Base-by-base conservation (phyloP, 1,140 invertebrate genomes). In the Nomia melanderi region DNA sequence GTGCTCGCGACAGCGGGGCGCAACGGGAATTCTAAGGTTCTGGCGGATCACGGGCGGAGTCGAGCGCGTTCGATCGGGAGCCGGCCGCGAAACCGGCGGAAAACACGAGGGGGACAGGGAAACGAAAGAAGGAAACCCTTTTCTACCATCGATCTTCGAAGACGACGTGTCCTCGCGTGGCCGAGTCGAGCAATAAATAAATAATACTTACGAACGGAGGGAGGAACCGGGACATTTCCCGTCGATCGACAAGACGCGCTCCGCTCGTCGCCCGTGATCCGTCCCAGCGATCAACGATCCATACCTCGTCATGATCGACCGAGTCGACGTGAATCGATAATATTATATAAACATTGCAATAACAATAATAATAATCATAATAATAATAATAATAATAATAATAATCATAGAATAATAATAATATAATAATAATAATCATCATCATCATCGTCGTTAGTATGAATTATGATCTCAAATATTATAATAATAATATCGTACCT, bases 291-390 rank as follows among this genome's bases (percentile, higher is more conserved):
- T 69, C 56, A 81, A 78, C 77, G 77, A 79, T 77, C 78, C 81
- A 82, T 83, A 81, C 71, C 79, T 79, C 79, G 74, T 83, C 75
- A 85, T 82, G 79, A 75, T 65, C 82, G 77, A 84, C 81, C 73
- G 77, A 83, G 74, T 75, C 86, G 84, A 88, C 77, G 82, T 80
- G 81, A 84, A 87, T 86, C 69, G 80, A 85, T 86, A 87, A 88
- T 88, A 87, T 89, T 88, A 87, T 86, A 89, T 86, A 89, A 91
- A 91, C 89, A 91, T 90, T 88, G 86, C 86, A 88, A 90, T 91
- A 91, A 91, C 91, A 92, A 91, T 91, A 88, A 86, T 84, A 72
- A 86, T 84, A 71, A 81, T 81, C 50, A 79, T 76, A 86, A 90
- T 90, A 89, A 90, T 90, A 89, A 91, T 90, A 84, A 75, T 72